Percentiles rank a stretch among this genome's conserved stretches.
phyloP scores from a whole-genome alignment of 1,140 invertebrate genomes.

The Fragariocoptes setiger region DNA sequence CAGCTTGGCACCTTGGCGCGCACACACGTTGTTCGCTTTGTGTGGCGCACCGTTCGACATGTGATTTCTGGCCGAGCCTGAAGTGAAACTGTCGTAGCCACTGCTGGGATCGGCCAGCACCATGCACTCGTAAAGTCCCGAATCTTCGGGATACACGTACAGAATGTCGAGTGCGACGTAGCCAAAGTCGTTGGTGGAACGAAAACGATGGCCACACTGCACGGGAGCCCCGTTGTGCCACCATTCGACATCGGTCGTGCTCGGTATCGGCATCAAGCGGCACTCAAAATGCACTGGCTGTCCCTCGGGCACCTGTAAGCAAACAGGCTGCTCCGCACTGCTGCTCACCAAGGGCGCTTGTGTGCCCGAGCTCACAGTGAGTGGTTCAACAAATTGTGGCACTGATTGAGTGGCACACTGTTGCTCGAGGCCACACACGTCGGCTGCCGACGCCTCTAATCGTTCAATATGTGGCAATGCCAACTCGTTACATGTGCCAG shows the following conservation, averaged over 20 bases:
- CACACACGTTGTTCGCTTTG: neutral
- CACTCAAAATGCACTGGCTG: slow-evolving; percentile 39
- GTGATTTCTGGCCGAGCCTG: too few relatives aligned
- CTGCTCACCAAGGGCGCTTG: too few relatives aligned
- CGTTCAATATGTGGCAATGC: too few relatives aligned
- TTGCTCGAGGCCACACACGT: too few relatives aligned
- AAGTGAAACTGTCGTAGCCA: too few relatives aligned
- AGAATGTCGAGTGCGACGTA: slow-evolving; percentile 23
- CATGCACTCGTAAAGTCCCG: slow-evolving; percentile 28
- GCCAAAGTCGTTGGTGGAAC: slow-evolving; percentile 16
- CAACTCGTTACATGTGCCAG: too few relatives aligned
- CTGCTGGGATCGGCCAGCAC: slow-evolving; percentile 66
- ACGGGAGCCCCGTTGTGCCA: slow-evolving; percentile 63
- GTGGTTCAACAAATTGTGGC: too few relatives aligned
- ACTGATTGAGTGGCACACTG: too few relatives aligned
- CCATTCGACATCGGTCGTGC: slow-evolving; percentile 83
- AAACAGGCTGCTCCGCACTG: slow-evolving; percentile 54
- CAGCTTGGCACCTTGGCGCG: neutral
- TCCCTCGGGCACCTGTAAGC: slow-evolving; percentile 29
- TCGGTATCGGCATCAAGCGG: slow-evolving; percentile 49
- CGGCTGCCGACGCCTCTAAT: too few relatives aligned
- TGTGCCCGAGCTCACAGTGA: too few relatives aligned
- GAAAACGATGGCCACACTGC: slow-evolving; percentile 40
- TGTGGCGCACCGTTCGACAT: too few relatives aligned
- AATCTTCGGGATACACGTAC: slow-evolving; percentile 20